Base-by-base conservation (phyloP, 2,888 invertebrate genomes). In the Nymphalis c-album region DNA sequence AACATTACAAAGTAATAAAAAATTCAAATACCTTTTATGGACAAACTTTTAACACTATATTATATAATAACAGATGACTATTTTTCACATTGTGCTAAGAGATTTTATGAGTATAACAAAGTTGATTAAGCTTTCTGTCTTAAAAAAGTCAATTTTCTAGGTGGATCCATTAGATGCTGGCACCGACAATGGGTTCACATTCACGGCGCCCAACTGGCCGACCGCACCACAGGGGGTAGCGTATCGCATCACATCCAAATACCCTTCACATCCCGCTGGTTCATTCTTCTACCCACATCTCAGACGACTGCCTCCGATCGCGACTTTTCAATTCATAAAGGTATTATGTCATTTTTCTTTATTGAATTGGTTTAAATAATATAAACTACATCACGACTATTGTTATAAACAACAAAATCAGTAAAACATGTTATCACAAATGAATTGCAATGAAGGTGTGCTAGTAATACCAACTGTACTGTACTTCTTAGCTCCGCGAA, bases 131-230 rank as follows among this genome's bases (percentile, higher is more conserved):
- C 26, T 22, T 22, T 35, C 7, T 53, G 20, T 22, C 10, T 7
- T 55, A 35, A 40, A 63, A 22, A 46, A 63, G 46, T 64, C n/a
- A 31, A 59, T 46, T 69, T 62, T 74, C 7, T 86, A 96, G 96
- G 95, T 97, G 88, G 96, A 97, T 86, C 98, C 98, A 0, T 89
- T 97, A 78, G 98, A 98, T 87, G 98, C 97, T 17, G 98, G 98
- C 63, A 98, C 97, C 55, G 98, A 98, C 93, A 97, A 97, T 87
- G 98, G 98, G 5, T 97, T 98, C 91, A 98, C 98, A 63, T 98
- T 98, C 91, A 98, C 98, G 20, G 97, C 98, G n/a, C 98, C 98
- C 61, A 97, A 98, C 92, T 98, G 98, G 98, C 96, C 97, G 63
- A 97, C 97, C 22, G 95, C 96, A 61, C 98, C 98, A 2, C 96